Evolutionary conservation across 2,113 vertebrate species (phyloP).

Genomic region (Laticauda colubrina): DNA sequence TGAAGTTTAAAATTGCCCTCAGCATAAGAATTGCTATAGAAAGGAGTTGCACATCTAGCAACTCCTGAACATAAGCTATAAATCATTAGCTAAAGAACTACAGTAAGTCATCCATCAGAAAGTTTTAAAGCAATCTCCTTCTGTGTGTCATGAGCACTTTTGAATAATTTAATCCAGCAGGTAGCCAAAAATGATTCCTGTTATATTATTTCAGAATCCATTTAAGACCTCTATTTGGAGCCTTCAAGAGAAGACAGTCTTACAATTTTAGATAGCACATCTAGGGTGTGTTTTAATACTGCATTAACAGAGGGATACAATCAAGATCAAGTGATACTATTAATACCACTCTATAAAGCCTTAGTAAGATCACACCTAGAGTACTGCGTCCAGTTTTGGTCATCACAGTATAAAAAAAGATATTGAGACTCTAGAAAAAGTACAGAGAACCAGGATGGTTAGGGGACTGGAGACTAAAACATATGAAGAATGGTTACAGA

Average conservation of each 20-base stretch:
- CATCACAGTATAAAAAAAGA: no score
- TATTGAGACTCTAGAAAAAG: no score
- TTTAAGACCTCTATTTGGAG: neutral
- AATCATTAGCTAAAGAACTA: neutral
- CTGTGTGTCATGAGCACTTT: neutral
- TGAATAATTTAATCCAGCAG: neutral
- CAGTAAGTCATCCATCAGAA: neutral
- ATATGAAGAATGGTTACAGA: no score
- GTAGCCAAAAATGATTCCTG: neutral
- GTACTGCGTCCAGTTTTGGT: no score
- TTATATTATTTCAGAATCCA: neutral
- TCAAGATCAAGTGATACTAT: no score
- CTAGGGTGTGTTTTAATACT: neutral
- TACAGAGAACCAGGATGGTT: no score
- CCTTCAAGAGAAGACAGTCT: neutral
- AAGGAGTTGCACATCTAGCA: neutral
- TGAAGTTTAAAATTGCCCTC: neutral
- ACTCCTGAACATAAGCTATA: neutral
- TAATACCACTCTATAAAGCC: no score
- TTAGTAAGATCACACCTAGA: no score
- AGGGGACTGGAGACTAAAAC: no score
- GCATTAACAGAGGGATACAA: no score
- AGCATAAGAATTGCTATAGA: neutral
- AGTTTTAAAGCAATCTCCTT: neutral
- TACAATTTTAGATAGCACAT: neutral